Base-by-base conservation (phyloP, 2,797 vertebrate genomes). In the Myoxocephalus aenaeus region DNA sequence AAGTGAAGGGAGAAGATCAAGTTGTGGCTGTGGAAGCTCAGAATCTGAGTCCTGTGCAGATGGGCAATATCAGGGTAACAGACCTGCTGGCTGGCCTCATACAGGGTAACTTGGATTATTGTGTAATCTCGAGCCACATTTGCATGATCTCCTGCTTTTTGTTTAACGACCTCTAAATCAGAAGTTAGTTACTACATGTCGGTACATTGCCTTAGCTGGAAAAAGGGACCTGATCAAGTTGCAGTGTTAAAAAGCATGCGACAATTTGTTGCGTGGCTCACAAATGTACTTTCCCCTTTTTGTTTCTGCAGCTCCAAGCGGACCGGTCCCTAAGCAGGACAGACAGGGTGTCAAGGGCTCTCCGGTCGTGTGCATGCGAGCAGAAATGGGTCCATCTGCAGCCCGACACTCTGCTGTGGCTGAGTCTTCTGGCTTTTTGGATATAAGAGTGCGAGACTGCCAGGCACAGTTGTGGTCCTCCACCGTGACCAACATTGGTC, bases 401-500 rank as follows among this genome's bases (percentile, higher is more conserved):
- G 92, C 92, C 5, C 85, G 83, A 32, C 96, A 80, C 62, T 96
- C 96, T 0, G 89, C 95, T 0, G 86, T 96, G 22, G 93, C 96
- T 0, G 92, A 94, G 72, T 94, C 93, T 36, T 89, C 94, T 34
- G 97, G 98, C 51, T 96, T 96, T 87, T 82, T 98, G 46, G 95
- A 93, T 5, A 32, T 98, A 77, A 89, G 94, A 71, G 80, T 99
- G 59, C 93, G 65, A 15, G 94, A 94, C 80, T 96, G 94, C 86
- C 85, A 86, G 48, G 93, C 94, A 0, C 96, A 98, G 86, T 71
- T 99, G 72, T 84, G 97, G 67, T 92, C 94, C 20, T 98, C 98
- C 46, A 97, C 95, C 9, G 91, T 98, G 25, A 90, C 95, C 48
- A 95, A 94, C 76, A 94, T 99, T 4, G 97, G 96, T 0, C 97